phyloP scores from a whole-genome alignment of 1,140 invertebrate species.

The Drosophila parabipectinata region DNA sequence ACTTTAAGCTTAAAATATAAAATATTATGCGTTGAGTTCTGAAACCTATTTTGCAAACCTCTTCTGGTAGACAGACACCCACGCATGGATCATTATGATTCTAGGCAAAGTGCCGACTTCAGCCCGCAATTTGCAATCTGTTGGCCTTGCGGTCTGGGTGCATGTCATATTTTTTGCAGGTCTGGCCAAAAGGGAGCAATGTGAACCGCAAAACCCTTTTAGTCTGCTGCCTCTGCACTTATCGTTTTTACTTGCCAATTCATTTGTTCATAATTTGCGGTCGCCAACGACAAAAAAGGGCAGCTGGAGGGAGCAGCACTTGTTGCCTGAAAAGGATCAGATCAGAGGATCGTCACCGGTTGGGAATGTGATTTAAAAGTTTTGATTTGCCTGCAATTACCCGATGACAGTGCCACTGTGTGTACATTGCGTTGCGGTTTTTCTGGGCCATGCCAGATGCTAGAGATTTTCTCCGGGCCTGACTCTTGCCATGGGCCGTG shows the following conservation, averaged over 20 bases:
- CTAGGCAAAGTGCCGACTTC: slow-evolving; percentile 7
- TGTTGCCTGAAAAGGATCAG: slow-evolving; percentile 63
- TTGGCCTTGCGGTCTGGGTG: slow-evolving; percentile 48
- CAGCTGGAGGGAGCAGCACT: slow-evolving; percentile 47
- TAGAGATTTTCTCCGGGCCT: slow-evolving; percentile 25
- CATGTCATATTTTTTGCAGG: slow-evolving; percentile 28
- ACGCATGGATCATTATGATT: slow-evolving; percentile 15
- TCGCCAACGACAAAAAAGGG: slow-evolving; percentile 21
- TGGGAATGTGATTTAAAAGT: slow-evolving; percentile 61
- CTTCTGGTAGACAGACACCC: slow-evolving; percentile 8
- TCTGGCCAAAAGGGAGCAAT: slow-evolving; percentile 6
- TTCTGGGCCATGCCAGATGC: slow-evolving; percentile 42
- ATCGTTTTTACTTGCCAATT: slow-evolving; percentile 51
- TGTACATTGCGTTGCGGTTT: slow-evolving; percentile 51
- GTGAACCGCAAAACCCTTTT: slow-evolving; percentile 63
- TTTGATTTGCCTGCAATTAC: slow-evolving; percentile 61
- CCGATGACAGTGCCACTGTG: slow-evolving; percentile 60
- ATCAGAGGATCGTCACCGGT: slow-evolving; percentile 58
- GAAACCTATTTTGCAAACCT: neutral
- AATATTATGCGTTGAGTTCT: neutral
- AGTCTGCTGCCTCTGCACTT: slow-evolving; percentile 17
- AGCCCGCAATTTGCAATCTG: slow-evolving; percentile 68
- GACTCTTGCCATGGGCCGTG: slow-evolving; percentile 21
- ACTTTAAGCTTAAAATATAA: neutral
- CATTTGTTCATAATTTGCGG: slow-evolving; percentile 79